A percentile compares a stretch with the other conserved stretches of the same genome.
Evolutionary conservation across 2,113 vertebrate genomes (phyloP).

Genomic region (Xerus inauris): DNA sequence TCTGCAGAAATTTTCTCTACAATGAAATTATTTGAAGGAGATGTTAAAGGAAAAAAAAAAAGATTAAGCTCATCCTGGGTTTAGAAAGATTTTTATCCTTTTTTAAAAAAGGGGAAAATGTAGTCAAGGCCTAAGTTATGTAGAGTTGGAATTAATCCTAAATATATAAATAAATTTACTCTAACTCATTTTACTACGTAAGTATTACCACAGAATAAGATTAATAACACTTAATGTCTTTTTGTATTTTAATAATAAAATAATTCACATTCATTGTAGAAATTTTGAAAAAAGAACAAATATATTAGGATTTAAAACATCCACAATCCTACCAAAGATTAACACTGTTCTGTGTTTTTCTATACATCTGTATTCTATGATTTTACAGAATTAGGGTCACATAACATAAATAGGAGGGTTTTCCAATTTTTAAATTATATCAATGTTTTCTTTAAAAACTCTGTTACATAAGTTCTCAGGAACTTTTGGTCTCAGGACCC

Average conservation of each 20-base stretch:
- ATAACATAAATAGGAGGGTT: not conserved
- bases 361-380: not conserved
- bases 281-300: not conserved
- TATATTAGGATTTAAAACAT: not conserved
- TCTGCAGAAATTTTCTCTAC: not conserved
- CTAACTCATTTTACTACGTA: not conserved
- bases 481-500: not conserved
- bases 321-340: not conserved
- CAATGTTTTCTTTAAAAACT: not conserved
- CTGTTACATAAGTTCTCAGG: not conserved
- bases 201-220: not conserved
- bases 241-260: slow-evolving; percentile 32
- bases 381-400: not conserved
- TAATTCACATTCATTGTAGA: not conserved
- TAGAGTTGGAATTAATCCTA: slow-evolving; percentile 11
- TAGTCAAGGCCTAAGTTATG: not conserved
- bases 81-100: not conserved
- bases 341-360: not conserved
- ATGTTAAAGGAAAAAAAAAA: not conserved
- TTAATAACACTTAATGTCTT: not conserved
- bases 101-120: not conserved
- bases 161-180: not conserved
- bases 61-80: not conserved
- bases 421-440: not conserved
- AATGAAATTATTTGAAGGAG: not conserved